phyloP scores from a whole-genome alignment of 2,113 vertebrate genomes.

The Cisticola juncidis region DNA sequence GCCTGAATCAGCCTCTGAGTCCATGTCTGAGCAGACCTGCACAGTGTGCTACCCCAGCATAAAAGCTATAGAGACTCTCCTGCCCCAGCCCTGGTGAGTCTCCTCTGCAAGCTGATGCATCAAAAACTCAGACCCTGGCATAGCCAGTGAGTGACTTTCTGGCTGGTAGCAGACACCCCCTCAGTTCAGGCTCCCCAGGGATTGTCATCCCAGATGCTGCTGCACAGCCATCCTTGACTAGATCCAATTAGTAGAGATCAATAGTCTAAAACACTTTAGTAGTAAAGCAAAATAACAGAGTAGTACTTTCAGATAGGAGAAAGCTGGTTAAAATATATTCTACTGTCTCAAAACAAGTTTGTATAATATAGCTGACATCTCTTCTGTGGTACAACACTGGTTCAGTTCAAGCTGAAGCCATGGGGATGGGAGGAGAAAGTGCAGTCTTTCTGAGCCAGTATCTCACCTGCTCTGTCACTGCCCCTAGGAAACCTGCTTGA shows the following conservation, averaged over 20 bases:
- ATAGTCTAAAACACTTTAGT: not conserved
- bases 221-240: not conserved
- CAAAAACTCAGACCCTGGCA: not conserved
- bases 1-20: not conserved
- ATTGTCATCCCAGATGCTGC: not conserved
- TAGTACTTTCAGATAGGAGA: not conserved
- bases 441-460: accelerated
- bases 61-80: not conserved
- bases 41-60: not conserved
- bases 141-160: not conserved
- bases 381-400: not conserved
- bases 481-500: not conserved
- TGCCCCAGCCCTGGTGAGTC: not conserved
- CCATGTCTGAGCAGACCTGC: not conserved
- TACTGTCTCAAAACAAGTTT: not conserved
- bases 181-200: not conserved
- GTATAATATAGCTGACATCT: not conserved
- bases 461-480: not conserved
- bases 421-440: not conserved
- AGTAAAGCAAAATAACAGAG: not conserved
- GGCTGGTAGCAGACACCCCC: not conserved
- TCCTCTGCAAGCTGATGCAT: not conserved
- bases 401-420: not conserved
- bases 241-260: not conserved
- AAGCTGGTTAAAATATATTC: not conserved